A percentile compares a stretch with the other conserved stretches of the same genome.
phyloP scores from a whole-genome alignment of 2,888 invertebrate species.

The Ennomos fuscantarius region DNA sequence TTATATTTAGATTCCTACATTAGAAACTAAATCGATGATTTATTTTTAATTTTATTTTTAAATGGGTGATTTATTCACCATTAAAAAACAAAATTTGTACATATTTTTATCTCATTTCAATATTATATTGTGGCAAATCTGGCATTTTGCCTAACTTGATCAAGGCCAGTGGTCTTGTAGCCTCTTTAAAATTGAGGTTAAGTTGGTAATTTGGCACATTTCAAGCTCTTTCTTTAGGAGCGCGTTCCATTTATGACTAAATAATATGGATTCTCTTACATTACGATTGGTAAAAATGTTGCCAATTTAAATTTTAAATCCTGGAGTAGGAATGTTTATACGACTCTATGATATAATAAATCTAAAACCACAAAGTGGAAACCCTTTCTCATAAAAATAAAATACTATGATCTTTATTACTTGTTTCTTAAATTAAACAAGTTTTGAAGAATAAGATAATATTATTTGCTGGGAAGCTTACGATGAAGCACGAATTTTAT shows the following conservation, averaged over 20 bases:
- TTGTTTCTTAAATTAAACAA: too few species aligned
- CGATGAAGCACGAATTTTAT: too few species aligned
- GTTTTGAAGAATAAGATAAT: too few species aligned
- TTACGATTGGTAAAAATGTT: neutral
- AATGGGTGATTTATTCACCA: neutral
- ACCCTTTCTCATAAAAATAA: too few species aligned
- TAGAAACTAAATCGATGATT: too few species aligned
- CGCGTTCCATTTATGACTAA: slow-evolving; percentile 4
- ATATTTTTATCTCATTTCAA: slow-evolving; percentile 13
- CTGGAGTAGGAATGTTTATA: too few species aligned
- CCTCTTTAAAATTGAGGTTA: slow-evolving; percentile 28
- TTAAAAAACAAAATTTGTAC: slow-evolving; percentile 5
- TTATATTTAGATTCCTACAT: neutral
- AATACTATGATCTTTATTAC: too few species aligned
- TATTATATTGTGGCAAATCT: slow-evolving; percentile 22
- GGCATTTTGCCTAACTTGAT: slow-evolving; percentile 47
- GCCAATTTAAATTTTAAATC: too few species aligned
- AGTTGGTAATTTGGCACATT: slow-evolving; percentile 31
- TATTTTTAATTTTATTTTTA: too few species aligned
- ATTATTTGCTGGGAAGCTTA: too few species aligned
- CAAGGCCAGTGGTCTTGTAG: slow-evolving; percentile 36
- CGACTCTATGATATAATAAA: neutral
- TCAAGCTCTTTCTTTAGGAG: slow-evolving; percentile 10
- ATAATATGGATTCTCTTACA: neutral
- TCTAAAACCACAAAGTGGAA: neutral